These are phyloP conservation scores for Trematomus loennbergii DNA, from an alignment of 2,113 vertebrate species.

Conservation along the genomic window DNA sequence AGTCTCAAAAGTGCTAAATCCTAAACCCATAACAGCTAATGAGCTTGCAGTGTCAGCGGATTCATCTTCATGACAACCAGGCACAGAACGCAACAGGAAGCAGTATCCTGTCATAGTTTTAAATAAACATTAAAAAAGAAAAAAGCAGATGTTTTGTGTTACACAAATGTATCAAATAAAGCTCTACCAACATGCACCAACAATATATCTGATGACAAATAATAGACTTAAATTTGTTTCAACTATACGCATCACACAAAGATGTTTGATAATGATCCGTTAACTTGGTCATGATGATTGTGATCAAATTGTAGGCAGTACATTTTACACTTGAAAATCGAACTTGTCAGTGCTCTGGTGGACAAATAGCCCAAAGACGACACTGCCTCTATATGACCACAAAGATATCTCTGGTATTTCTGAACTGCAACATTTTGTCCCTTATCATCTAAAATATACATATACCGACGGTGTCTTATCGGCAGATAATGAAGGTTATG, in stretches of 20 bases:
- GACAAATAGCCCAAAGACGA: conserved; percentile 4
- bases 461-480: neutral
- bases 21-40: neutral
- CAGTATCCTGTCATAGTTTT: neutral
- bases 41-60: neutral
- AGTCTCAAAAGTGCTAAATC: neutral
- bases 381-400: neutral
- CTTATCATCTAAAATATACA: neutral
- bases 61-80: neutral
- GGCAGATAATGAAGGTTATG: neutral
- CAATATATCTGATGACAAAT: neutral
- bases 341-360: conserved; percentile 27
- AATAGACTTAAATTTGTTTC: neutral
- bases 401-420: neutral
- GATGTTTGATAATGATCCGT: neutral
- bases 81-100: neutral
- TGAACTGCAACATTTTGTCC: neutral
- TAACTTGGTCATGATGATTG: neutral
- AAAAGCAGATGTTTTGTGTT: neutral
- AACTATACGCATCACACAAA: neutral
- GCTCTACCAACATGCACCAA: neutral
- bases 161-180: neutral
- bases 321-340: neutral
- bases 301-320: neutral
- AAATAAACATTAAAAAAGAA: neutral